Evolutionary conservation across 2,797 vertebrate genomes (phyloP).

Genomic region (Pseudochirops corinnae): DNA sequence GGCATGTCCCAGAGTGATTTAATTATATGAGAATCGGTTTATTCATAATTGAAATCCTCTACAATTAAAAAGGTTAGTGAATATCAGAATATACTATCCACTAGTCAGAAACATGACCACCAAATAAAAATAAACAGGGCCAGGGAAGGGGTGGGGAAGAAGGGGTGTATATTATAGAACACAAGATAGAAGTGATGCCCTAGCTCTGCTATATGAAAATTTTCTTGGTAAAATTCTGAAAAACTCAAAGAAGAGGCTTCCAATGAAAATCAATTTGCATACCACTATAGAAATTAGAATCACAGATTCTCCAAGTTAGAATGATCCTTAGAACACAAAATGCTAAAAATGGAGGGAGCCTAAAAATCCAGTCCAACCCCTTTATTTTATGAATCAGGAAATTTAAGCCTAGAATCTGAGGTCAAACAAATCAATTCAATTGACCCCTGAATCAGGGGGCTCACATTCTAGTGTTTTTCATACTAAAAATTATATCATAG

Average conservation of each 20-base stretch:
- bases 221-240: not conserved
- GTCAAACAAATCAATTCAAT: not conserved
- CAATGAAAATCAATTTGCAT: not conserved
- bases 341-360: not conserved
- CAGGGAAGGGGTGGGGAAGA: too few relatives aligned
- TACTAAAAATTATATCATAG: not conserved
- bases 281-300: not conserved
- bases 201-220: not conserved
- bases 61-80: constrained; percentile 7
- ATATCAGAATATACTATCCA: not conserved
- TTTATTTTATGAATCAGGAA: not conserved
- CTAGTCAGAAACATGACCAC: not conserved
- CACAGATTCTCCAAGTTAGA: not conserved
- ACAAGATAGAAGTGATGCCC: not conserved
- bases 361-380: not conserved
- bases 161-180: not conserved
- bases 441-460: not conserved
- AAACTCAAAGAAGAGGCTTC: not conserved
- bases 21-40: constrained; percentile 19
- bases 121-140: not conserved
- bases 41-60: not conserved
- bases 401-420: not conserved
- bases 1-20: not conserved
- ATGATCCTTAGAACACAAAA: not conserved
- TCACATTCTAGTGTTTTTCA: not conserved